Conservation (phyloP, 2,888 invertebrate species). For the Orchesella flavescens region DNA sequence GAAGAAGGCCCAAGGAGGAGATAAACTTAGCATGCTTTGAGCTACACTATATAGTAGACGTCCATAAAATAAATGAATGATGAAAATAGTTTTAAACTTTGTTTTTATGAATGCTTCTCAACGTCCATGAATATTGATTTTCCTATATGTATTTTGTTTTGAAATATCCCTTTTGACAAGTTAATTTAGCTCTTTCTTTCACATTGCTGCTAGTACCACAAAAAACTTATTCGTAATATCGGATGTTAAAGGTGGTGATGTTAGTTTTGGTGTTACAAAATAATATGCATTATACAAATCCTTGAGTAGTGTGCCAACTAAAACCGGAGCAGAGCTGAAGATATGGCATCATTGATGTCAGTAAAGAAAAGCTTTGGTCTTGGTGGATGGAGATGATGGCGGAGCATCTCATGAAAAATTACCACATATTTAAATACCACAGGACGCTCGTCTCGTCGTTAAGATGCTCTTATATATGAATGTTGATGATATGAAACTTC, state of each 20-base stretch:
- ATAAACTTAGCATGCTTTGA: no score
- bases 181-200: constrained; percentile 39
- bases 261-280: constrained; percentile 34
- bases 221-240: constrained; percentile 2
- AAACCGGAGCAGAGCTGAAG: constrained; percentile 42
- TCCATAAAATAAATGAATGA: neutral
- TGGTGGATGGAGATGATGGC: constrained; percentile 30
- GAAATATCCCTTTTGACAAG: constrained; percentile 43
- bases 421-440: constrained; percentile 58
- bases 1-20: no score
- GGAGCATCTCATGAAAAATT: constrained; percentile 59
- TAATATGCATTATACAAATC: constrained; percentile 24
- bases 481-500: constrained; percentile 32
- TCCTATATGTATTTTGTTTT: constrained; percentile 11
- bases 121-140: constrained; percentile 49
- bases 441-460: constrained; percentile 5
- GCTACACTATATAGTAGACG: no score
- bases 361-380: no score
- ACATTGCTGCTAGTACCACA: neutral
- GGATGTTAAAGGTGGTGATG: neutral
- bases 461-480: constrained; percentile 26
- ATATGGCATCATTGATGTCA: no score
- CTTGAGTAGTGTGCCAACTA: constrained; percentile 57
- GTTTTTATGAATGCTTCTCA: constrained; percentile 2
- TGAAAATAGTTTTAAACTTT: constrained; percentile 31